Evolutionary conservation across 2,113 vertebrate genomes (phyloP).

Genomic region (Callithrix jacchus): DNA sequence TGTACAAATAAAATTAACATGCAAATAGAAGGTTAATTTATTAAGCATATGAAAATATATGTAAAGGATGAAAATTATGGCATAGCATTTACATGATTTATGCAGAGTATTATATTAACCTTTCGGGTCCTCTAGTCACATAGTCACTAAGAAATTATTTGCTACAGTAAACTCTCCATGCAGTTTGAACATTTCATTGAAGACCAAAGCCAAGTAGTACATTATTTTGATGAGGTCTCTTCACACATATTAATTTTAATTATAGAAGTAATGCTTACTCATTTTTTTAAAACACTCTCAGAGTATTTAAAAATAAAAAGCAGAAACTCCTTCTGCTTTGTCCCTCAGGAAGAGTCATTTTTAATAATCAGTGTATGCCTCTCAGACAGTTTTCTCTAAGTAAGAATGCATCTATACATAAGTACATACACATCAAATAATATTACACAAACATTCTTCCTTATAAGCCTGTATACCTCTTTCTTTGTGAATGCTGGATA

Average conservation of each 20-base stretch:
- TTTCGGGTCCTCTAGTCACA: not conserved
- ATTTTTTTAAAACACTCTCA: not conserved
- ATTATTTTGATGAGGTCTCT: not conserved
- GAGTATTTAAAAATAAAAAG: slow-evolving; percentile 27
- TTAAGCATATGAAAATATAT: slow-evolving; percentile 60
- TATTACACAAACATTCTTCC: not conserved
- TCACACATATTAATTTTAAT: slow-evolving; percentile 45
- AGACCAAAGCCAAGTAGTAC: not conserved
- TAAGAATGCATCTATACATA: not conserved
- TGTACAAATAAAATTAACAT: slow-evolving; percentile 47
- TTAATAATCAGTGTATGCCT: not conserved
- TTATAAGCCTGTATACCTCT: not conserved
- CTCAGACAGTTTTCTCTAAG: not conserved
- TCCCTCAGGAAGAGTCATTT: not conserved
- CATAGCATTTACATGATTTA: slow-evolving; percentile 42
- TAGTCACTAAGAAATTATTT: slow-evolving; percentile 18
- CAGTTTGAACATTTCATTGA: not conserved
- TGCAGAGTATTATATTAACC: slow-evolving; percentile 28
- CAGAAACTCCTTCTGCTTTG: not conserved
- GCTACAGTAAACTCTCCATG: not conserved
- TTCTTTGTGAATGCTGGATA: not conserved
- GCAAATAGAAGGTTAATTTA: slow-evolving; percentile 49
- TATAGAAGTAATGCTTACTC: not conserved
- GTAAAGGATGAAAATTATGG: not conserved
- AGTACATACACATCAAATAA: not conserved